Evolutionary conservation across 2,888 invertebrate genomes (phyloP), one percentile per base, ranked within the genome.

Genomic region (Ophion slaviceki): DNA sequence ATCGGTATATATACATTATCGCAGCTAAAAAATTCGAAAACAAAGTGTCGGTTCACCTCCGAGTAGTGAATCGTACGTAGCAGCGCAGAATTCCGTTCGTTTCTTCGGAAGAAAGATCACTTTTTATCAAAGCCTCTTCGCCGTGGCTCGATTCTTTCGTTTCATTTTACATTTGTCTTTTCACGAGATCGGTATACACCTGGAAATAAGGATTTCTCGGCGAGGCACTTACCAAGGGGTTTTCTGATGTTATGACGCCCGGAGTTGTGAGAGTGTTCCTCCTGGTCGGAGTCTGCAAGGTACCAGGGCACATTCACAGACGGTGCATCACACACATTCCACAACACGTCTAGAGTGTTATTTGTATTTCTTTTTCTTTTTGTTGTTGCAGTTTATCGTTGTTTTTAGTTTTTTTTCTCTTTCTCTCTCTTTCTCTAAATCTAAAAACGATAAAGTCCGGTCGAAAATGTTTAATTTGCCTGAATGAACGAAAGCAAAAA

Each of bases 191-290:
- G 47, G 5, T 74, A 61, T 67, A 74, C 59, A 82, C 80, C 83
- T 83, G 86, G 66, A 86, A 78, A 83, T 76, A 72, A 83, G 53
- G 53, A 53, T 53, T 17, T 86, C 59, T 74, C 70, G 57, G 74
- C 78, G 66, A 85, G 86, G 88, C 20, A 90, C 95, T 95, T 95
- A 95, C 95, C 95, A 93, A 95, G 92, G 89, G 95, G 95, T 93
- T 95, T 95, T 95, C 95, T 94, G 94, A 95, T 95, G 94, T 94
- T 94, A 92, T 93, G 93, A 88, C 94, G 92, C 90, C 92, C 92
- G 88, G 91, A 92, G 91, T 90, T 92, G 92, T 92, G 91, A 87
- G 93, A 93, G 90, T 92, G 93, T 88, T 94, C 94, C 91, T 94
- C 94, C 91, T 94, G 93, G 91, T 94, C 94, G 91, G 94, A 94